Base-by-base conservation (phyloP, 1,140 invertebrate genomes). In the Orchestia grillus region DNA sequence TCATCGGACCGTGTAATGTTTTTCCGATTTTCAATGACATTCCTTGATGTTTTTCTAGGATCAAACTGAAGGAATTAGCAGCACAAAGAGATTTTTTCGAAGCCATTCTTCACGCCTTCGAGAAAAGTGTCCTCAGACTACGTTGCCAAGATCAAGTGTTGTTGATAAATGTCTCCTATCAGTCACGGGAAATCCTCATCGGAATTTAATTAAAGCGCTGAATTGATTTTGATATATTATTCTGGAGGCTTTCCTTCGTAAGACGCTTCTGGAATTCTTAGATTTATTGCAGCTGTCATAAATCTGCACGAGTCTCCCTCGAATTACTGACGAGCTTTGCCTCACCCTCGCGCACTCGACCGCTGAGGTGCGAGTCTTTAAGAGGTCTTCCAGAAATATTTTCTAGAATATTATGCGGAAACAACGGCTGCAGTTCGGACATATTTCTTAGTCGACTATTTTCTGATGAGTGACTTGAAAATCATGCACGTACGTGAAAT, bases 151-250 rank as follows among this genome's bases (percentile, higher is more conserved):
- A 44, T 44, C 88, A 90, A 42, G 1, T 41, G 15, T 90, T 90
- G 88, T 90, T 90, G 88, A 90, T 90, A 90, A 90, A 90, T 90
- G 88, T 90, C 43, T 90, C 15, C 88, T 44, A 90, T 90, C 88
- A 90, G 41, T 90, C 88, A 90, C 88, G 41, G 88, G 88, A 90
- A 42, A 90, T 90, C 88, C 88, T 44, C 88, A 90, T 90, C 88
- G 88, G 88, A 90, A 90, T 90, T 90, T 90, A 90, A 90, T 90
- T 90, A 90, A 90, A 36, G 88, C 28, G n/a, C 88, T 42, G n/a
- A 44, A 90, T 42, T 90, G 88, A 90, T 90, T 90, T 90, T 90
- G 88, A 90, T 90, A 90, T 90, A 90, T 90, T 90, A 90, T 90
- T 42, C 88, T 90, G 4, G 43, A 15, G 42, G 88, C 43, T 41